These are phyloP conservation scores for Drosophila nebulosa DNA, from an alignment of 1,140 invertebrate genomes.

Conservation along the genomic window DNA sequence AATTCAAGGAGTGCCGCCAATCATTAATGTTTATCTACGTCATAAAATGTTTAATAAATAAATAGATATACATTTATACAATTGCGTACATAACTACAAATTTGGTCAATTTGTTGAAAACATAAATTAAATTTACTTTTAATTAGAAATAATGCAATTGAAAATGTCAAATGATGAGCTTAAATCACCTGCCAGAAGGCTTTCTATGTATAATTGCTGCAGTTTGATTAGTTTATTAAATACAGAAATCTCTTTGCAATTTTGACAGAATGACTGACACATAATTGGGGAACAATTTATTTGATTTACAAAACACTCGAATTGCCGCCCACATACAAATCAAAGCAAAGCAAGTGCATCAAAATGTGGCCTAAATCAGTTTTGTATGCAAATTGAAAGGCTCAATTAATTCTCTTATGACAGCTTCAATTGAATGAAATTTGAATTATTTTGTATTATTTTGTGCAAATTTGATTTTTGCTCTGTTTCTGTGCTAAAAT, in stretches of 20 bases:
- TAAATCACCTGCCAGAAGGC: background rate
- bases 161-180: too few species aligned
- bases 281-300: constrained; percentile 25
- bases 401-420: background rate
- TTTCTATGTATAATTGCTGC: background rate
- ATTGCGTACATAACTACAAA: background rate
- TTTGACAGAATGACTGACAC: constrained; percentile 3
- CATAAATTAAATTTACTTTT: too few species aligned
- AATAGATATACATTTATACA: constrained; percentile 8
- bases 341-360: background rate
- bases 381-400: background rate
- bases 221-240: too few species aligned
- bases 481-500: constrained; percentile 43
- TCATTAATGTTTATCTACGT: constrained; percentile 68
- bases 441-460: constrained; percentile 29
- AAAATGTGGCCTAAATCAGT: constrained; percentile 6
- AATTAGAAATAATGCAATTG: too few species aligned
- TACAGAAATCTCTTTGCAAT: background rate
- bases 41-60: constrained; percentile 53
- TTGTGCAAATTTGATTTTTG: constrained; percentile 65
- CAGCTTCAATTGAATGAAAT: background rate
- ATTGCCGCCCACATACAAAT: background rate
- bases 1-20: constrained; percentile 68
- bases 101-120: too few species aligned
- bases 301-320: constrained; percentile 23